These are phyloP conservation scores for Babylonia areolata DNA, from an alignment of 1,140 invertebrate genomes.

Conservation along the genomic window DNA sequence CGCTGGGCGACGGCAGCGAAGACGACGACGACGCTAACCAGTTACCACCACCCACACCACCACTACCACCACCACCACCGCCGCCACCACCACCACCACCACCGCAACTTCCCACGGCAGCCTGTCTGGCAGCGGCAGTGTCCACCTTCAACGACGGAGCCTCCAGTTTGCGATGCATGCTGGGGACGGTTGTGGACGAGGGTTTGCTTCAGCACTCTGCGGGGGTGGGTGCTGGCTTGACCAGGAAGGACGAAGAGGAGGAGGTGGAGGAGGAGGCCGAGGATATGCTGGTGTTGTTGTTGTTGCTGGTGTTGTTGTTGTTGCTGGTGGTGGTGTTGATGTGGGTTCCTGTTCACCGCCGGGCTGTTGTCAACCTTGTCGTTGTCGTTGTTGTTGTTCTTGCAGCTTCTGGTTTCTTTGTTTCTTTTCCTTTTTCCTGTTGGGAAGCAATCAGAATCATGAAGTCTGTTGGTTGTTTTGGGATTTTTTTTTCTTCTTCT, in stretches of 20 bases:
- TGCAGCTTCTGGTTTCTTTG: no score
- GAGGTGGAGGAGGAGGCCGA: no score
- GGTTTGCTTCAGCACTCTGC: slow-evolving; percentile 57
- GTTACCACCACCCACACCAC: slow-evolving; percentile 45
- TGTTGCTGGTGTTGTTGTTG: background rate
- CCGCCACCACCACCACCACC: background rate
- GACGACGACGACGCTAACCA: slow-evolving; percentile 38
- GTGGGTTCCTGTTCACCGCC: no score
- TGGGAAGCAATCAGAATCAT: no score
- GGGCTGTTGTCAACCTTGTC: no score
- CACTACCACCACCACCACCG: slow-evolving; percentile 30
- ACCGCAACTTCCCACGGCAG: background rate
- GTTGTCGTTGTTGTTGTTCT: no score
- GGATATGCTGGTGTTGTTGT: slow-evolving; percentile 50
- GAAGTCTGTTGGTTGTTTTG: no score
- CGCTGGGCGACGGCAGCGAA: slow-evolving; percentile 55
- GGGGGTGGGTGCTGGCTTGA: background rate
- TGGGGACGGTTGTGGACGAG: slow-evolving; percentile 66
- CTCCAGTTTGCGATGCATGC: slow-evolving; percentile 53
- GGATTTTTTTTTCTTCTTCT: no score
- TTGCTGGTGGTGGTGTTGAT: no score
- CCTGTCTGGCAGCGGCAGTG: slow-evolving; percentile 6
- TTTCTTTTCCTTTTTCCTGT: no score
- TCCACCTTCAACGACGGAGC: background rate
- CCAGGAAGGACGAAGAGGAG: no score